Evolutionary conservation across 2,113 vertebrate genomes (phyloP).

Genomic region (Trematomus loennbergii): DNA sequence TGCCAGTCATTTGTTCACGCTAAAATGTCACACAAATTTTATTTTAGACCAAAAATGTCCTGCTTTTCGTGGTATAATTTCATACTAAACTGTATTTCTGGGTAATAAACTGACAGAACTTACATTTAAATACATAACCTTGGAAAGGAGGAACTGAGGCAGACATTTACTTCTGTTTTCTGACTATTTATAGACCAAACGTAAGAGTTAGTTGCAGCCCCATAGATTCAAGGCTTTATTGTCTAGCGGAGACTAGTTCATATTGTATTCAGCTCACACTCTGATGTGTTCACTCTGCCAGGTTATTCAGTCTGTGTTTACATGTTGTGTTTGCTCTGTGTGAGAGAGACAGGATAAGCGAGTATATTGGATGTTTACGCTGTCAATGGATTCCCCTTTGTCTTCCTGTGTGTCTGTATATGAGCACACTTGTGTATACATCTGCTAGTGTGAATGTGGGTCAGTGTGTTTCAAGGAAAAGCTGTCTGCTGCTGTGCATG

Average conservation of each 20-base stretch:
- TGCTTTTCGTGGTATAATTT: no score
- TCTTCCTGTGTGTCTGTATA: conserved; percentile 21
- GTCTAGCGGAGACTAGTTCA: background rate
- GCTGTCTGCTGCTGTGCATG: background rate
- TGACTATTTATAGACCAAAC: no score
- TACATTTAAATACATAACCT: no score
- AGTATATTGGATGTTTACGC: background rate
- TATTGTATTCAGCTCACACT: background rate
- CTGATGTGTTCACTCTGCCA: conserved; percentile 10
- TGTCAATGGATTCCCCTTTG: conserved; percentile 20
- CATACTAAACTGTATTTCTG: no score
- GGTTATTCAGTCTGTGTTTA: conserved; percentile 12
- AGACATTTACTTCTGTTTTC: no score
- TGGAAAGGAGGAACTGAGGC: no score
- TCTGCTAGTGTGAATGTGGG: conserved; percentile 22
- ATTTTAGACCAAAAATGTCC: no score
- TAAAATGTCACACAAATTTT: no score
- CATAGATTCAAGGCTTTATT: no score
- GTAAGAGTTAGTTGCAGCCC: no score
- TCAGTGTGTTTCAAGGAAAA: conserved; percentile 35
- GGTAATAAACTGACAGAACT: no score
- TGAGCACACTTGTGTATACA: conserved; percentile 11
- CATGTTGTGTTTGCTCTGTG: background rate
- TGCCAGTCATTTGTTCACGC: no score
- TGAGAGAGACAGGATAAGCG: background rate